phyloP scores from a whole-genome alignment of 2,113 vertebrate genomes.

The Crotalus helleri region DNA sequence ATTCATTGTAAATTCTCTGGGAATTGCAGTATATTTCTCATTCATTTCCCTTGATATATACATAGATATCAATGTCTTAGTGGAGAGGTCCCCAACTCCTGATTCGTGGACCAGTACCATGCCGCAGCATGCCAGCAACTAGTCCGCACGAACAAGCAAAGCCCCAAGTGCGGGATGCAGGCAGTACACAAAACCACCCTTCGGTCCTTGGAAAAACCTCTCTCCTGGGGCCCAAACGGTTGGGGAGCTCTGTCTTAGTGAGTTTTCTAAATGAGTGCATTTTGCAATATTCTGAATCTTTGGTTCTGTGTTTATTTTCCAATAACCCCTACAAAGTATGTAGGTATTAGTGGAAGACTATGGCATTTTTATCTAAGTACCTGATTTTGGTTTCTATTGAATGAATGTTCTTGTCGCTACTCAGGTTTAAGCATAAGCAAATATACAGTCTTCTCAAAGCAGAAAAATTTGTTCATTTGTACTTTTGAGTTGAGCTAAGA shows the following conservation, averaged over 20 bases:
- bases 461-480: conserved; percentile 61
- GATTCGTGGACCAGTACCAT: too few relatives aligned
- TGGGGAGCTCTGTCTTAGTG: neutral
- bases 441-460: conserved; percentile 44
- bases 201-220: too few relatives aligned
- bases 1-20: neutral
- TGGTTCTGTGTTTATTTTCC: neutral
- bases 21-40: neutral
- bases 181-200: too few relatives aligned
- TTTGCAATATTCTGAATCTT: neutral
- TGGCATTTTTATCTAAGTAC: neutral
- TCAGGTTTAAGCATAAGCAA: conserved; percentile 61
- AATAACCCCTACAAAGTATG: fast-evolving
- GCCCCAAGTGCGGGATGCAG: too few relatives aligned
- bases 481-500: conserved; percentile 41
- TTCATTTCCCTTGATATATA: neutral
- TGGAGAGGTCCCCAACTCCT: neutral
- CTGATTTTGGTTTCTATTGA: conserved; percentile 56
- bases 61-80: neutral
- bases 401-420: conserved; percentile 37
- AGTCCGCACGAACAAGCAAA: too few relatives aligned
- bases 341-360: conserved; percentile 52
- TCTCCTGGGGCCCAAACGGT: too few relatives aligned
- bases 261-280: neutral
- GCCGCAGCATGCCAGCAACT: too few relatives aligned